A percentile compares a stretch with the other conserved stretches of the same genome.
These are phyloP conservation scores for Dasypogon diadema DNA, from an alignment of 2,888 invertebrate genomes.

Conservation along the genomic window DNA sequence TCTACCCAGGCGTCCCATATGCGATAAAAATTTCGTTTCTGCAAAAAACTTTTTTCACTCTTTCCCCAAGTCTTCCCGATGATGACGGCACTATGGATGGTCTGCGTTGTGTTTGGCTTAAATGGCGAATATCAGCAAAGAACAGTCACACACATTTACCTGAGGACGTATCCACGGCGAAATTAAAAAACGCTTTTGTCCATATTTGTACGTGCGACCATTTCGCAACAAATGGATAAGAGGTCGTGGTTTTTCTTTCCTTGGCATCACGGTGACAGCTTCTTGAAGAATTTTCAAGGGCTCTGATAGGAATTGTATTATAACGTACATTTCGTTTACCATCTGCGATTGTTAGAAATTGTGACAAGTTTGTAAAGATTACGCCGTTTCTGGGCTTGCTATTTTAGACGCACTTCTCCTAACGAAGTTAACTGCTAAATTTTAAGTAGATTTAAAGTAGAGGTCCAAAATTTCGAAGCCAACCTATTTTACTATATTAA, in stretches of 20 bases:
- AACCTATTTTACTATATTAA: too few relatives aligned
- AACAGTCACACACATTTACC: not conserved
- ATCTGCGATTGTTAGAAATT: not conserved
- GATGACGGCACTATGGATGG: conserved; percentile 30
- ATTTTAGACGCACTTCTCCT: too few relatives aligned
- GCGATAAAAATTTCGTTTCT: conserved; percentile 16
- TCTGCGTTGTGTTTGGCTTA: not conserved
- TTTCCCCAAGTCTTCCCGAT: conserved; percentile 33
- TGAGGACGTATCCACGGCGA: not conserved
- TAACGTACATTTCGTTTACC: not conserved
- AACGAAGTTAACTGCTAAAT: too few relatives aligned
- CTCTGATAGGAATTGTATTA: not conserved
- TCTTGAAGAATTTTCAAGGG: not conserved
- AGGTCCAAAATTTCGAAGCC: too few relatives aligned
- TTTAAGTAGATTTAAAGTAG: too few relatives aligned
- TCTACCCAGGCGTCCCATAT: conserved; percentile 31
- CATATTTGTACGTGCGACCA: conserved; percentile 10
- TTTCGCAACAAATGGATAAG: conserved; percentile 21
- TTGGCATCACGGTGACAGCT: not conserved
- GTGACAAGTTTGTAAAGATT: not conserved
- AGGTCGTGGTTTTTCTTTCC: not conserved
- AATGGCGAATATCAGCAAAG: conserved; percentile 25
- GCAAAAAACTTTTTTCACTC: conserved; percentile 7
- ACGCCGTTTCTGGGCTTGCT: too few relatives aligned
- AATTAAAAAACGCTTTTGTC: conserved; percentile 11